Evolutionary conservation across 2,888 invertebrate genomes (phyloP).

Genomic region (Torymus tubicola): DNA sequence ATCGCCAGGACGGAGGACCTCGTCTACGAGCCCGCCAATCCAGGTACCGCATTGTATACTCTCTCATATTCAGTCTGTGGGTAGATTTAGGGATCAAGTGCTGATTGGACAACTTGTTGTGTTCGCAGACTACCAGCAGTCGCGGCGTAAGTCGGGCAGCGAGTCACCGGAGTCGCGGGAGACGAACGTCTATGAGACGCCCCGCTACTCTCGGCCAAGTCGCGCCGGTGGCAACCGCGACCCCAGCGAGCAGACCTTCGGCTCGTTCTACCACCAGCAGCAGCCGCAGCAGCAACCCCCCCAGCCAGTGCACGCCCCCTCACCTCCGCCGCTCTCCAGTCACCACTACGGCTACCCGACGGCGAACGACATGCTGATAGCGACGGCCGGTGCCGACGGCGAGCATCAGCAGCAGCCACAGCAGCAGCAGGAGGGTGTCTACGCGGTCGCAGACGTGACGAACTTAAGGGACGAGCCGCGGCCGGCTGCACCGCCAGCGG

Average conservation of each 20-base stretch:
- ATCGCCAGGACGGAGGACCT: constrained; percentile 71
- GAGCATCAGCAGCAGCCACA: constrained; percentile 23
- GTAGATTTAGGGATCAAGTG: too few relatives aligned
- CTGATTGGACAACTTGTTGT: too few relatives aligned
- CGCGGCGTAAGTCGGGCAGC: constrained; percentile 52
- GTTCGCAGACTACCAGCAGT: constrained; percentile 52
- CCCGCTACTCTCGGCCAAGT: constrained; percentile 65
- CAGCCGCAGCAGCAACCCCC: constrained; percentile 7
- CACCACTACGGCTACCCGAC: constrained; percentile 7
- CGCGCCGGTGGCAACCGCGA: constrained; percentile 56
- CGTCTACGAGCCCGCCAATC: constrained; percentile 69
- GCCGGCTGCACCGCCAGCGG: constrained; percentile 62
- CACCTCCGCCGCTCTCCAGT: constrained; percentile 15
- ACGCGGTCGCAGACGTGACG: constrained; percentile 74
- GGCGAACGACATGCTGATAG: constrained; percentile 50
- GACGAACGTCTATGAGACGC: constrained; percentile 71
- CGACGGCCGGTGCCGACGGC: constrained; percentile 48
- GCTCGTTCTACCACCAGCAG: constrained; percentile 49
- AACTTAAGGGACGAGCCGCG: constrained; percentile 64
- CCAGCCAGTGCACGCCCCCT: background rate
- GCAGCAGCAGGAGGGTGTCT: constrained; percentile 66
- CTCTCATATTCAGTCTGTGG: background rate
- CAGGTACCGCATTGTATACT: constrained; percentile 18
- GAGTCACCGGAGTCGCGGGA: constrained; percentile 64
- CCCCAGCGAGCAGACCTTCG: constrained; percentile 31